phyloP scores from a whole-genome alignment of 2,113 vertebrate species.

The Mus spicilegus region DNA sequence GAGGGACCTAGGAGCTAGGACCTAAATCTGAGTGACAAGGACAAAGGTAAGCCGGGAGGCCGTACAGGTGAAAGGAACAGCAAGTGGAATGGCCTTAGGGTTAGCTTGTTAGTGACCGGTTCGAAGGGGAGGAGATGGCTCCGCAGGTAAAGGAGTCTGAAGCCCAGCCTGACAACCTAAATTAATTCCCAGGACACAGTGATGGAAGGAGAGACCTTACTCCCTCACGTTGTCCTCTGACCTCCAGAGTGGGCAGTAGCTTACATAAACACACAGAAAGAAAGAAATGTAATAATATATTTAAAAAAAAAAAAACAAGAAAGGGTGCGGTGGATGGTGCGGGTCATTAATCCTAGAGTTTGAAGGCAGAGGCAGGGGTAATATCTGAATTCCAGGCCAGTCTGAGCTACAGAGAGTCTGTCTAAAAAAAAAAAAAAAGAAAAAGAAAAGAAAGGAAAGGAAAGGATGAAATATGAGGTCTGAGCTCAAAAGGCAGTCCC shows the following conservation, averaged over 20 bases:
- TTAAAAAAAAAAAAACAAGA: background rate
- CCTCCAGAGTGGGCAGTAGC: background rate
- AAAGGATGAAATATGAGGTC: background rate
- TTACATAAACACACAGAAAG: background rate
- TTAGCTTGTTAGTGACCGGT: background rate
- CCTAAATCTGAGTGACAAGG: background rate
- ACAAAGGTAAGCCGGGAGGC: background rate
- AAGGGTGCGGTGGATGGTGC: rapidly evolving
- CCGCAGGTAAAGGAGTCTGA: background rate
- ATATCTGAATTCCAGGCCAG: background rate
- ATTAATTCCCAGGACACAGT: no score
- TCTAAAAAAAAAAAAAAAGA: background rate
- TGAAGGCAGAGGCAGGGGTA: no score
- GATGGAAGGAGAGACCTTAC: background rate
- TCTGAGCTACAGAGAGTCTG: no score
- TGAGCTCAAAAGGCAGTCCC: background rate
- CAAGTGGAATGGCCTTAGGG: background rate
- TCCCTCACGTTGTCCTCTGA: background rate
- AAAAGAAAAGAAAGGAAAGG: background rate
- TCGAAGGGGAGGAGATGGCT: background rate
- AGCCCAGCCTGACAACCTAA: no score
- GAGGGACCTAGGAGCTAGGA: background rate
- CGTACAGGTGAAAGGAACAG: background rate
- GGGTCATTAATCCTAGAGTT: background rate
- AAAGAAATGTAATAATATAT: background rate